These are phyloP conservation scores for Junco hyemalis DNA, from an alignment of 2,113 vertebrate species.

Conservation along the genomic window DNA sequence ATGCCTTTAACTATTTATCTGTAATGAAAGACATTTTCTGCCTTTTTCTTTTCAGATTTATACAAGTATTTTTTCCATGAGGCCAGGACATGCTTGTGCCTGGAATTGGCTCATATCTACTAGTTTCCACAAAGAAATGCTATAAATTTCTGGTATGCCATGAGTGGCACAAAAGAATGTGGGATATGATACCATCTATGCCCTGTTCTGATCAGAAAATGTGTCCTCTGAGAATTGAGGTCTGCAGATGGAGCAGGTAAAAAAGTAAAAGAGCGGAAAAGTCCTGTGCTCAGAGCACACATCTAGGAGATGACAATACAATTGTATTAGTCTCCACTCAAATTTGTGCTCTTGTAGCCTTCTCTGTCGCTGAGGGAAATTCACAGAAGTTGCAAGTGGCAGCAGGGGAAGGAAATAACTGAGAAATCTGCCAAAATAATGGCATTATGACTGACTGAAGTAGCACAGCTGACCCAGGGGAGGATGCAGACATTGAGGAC, in stretches of 20 bases:
- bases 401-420: neutral
- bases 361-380: neutral
- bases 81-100: neutral
- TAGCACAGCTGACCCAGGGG: neutral
- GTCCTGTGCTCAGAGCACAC: neutral
- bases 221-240: neutral
- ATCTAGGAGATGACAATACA: neutral
- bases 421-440: neutral
- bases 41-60: neutral
- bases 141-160: neutral
- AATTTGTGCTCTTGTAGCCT: neutral
- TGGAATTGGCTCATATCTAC: neutral
- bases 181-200: neutral
- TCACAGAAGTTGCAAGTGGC: neutral
- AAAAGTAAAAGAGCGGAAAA: neutral
- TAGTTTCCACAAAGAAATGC: neutral
- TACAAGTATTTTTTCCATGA: neutral
- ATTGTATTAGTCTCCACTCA: neutral
- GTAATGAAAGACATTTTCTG: neutral
- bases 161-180: neutral
- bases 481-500: neutral
- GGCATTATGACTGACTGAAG: neutral
- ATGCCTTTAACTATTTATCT: neutral
- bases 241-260: neutral
- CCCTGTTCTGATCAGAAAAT: neutral